These are phyloP conservation scores for Sorex araneus DNA, from an alignment of 2,113 vertebrate species.

Conservation along the genomic window DNA sequence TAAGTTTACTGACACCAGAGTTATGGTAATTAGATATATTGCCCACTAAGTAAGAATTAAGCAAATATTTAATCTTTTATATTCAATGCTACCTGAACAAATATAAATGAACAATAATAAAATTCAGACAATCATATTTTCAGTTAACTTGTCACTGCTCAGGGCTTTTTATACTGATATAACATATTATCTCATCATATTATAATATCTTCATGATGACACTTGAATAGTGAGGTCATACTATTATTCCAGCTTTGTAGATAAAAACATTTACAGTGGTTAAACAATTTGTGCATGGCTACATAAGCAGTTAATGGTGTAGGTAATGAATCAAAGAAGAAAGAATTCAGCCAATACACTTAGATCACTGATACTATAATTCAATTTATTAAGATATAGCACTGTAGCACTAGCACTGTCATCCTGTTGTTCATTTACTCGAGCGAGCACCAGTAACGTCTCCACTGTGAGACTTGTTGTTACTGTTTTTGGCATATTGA, in stretches of 20 bases:
- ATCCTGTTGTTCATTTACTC: no score
- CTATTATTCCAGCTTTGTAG: neutral
- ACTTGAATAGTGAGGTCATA: neutral
- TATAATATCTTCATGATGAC: neutral
- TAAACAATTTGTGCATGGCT: neutral
- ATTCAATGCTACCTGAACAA: conserved; percentile 29
- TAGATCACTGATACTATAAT: neutral
- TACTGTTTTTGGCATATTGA: no score
- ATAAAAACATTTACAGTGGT: neutral
- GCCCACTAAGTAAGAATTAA: neutral
- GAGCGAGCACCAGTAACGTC: no score
- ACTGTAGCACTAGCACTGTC: no score
- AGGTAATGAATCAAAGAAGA: neutral
- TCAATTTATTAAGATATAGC: neutral
- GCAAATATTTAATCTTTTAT: neutral
- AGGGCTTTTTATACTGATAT: no score
- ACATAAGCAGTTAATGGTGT: neutral
- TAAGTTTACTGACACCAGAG: neutral
- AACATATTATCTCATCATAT: no score
- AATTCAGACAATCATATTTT: neutral
- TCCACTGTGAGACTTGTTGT: no score
- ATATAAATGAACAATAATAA: neutral
- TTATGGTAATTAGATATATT: neutral
- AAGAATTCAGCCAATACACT: neutral
- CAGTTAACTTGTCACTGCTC: neutral